phyloP scores from a whole-genome alignment of 2,113 vertebrate species.

The Phycodurus eques region DNA sequence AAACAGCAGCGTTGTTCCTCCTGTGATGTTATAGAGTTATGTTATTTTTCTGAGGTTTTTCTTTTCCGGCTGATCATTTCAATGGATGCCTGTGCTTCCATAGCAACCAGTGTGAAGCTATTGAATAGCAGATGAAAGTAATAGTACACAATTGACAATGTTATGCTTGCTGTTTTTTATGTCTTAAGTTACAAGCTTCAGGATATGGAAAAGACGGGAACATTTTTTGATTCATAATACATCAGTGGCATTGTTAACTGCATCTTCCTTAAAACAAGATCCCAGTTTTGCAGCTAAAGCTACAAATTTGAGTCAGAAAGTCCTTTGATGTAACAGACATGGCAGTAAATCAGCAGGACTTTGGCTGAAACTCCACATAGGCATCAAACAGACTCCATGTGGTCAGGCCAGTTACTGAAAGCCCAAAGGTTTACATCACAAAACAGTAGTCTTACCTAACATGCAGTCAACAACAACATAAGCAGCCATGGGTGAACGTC shows the following conservation, averaged over 20 bases:
- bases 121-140: slow-evolving; percentile 15
- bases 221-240: not conserved
- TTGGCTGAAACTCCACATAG: not conserved
- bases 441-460: not conserved
- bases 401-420: not conserved
- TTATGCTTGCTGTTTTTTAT: not conserved
- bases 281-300: not conserved
- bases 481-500: not conserved
- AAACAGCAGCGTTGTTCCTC: slow-evolving; percentile 11
- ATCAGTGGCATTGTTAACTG: not conserved
- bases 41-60: not conserved
- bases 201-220: not conserved
- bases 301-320: slow-evolving; percentile 4
- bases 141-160: not conserved
- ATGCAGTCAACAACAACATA: not conserved
- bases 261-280: not conserved
- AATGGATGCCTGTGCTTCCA: slow-evolving; percentile 23
- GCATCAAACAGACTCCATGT: slow-evolving; percentile 1
- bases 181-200: not conserved
- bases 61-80: slow-evolving; percentile 3
- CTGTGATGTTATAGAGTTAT: not conserved
- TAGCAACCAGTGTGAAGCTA: slow-evolving; percentile 29
- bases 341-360: slow-evolving; percentile 7
- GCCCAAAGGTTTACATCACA: not conserved
- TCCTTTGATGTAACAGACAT: slow-evolving; percentile 8